phyloP scores from a whole-genome alignment of 1,140 invertebrate genomes.

The Cecropterus lyciades region DNA sequence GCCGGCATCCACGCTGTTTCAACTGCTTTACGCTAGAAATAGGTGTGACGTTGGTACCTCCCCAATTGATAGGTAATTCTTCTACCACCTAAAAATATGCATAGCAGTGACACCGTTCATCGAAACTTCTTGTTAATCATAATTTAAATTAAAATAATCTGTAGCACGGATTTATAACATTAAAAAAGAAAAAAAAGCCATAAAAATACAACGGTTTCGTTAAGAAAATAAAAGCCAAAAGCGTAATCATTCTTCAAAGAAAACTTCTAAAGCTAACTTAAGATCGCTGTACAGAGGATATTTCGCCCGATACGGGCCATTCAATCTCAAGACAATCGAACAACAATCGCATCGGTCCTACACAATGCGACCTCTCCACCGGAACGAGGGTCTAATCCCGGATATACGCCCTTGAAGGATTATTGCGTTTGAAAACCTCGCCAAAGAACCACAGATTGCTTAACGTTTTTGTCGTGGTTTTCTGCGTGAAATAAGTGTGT shows the following conservation, averaged over 20 bases:
- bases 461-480: neutral
- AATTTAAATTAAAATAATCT: no score
- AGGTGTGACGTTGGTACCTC: no score
- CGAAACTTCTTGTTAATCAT: no score
- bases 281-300: neutral
- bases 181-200: no score
- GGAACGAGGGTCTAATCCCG: conserved; percentile 15
- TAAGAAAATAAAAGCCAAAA: no score
- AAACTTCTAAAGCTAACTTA: neutral
- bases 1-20: no score
- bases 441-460: conserved; percentile 19
- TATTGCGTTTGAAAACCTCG: conserved; percentile 29
- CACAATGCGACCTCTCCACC: conserved; percentile 26
- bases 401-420: conserved; percentile 24
- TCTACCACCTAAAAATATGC: no score
- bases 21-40: no score
- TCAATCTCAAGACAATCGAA: conserved; percentile 29
- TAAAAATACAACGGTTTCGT: no score
- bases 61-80: no score
- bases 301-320: neutral
- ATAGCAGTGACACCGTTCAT: no score
- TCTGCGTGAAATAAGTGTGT: neutral
- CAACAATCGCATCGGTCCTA: conserved; percentile 14
- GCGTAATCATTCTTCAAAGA: neutral
- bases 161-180: no score